Percentiles rank a stretch among this genome's conserved stretches.
Evolutionary conservation across 1,140 invertebrate species (phyloP).

Genomic region (Varroa destructor): DNA sequence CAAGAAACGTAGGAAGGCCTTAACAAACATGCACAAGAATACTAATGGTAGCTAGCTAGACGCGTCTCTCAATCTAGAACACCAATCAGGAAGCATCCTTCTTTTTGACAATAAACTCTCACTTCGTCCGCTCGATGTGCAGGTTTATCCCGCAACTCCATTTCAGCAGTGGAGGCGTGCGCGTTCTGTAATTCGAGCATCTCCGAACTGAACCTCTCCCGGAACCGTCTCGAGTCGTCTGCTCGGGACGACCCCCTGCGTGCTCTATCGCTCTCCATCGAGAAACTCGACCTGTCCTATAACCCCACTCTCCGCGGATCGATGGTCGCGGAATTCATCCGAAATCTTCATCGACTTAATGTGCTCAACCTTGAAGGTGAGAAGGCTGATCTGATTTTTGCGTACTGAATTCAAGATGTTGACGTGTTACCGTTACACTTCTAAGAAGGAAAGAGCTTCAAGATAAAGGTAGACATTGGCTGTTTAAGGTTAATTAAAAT

Average conservation of each 20-base stretch:
- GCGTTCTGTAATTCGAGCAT: slow-evolving; percentile 55
- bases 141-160: slow-evolving; percentile 52
- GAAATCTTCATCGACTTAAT: slow-evolving; percentile 40
- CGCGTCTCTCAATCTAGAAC: no score
- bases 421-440: no score
- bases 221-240: slow-evolving; percentile 55
- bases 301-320: slow-evolving; percentile 36
- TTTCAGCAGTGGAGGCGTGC: slow-evolving; percentile 54
- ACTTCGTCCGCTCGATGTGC: background rate
- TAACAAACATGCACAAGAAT: no score
- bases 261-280: slow-evolving; percentile 32
- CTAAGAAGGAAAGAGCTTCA: no score
- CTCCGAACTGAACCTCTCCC: slow-evolving; percentile 53
- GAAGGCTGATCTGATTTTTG: background rate
- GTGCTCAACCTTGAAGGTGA: slow-evolving; percentile 29
- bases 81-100: no score
- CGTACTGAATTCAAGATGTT: no score
- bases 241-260: slow-evolving; percentile 40
- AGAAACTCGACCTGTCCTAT: slow-evolving; percentile 36
- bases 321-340: slow-evolving; percentile 42
- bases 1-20: no score
- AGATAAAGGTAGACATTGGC: no score
- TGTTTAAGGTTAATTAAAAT: no score
- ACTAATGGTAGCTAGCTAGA: no score
- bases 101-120: no score